Evolutionary conservation across 2,113 vertebrate species (phyloP), one percentile per base, ranked within the genome.

Genomic region (Scopus umbretta): DNA sequence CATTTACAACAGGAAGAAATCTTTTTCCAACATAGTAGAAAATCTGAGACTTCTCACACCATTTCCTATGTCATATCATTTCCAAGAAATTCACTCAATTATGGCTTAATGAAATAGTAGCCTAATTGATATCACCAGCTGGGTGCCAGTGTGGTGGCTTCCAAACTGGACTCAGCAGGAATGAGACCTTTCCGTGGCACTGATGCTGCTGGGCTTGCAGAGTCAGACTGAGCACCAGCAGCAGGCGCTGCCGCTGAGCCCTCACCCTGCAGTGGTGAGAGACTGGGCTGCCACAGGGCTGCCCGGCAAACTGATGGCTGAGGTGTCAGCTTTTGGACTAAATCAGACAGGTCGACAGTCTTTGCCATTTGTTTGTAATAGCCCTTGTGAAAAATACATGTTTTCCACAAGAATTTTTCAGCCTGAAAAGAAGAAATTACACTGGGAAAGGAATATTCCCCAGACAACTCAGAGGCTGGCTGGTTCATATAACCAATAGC

Each of bases 181-280:
- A 13, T 16, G 11, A 55, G 11, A 45, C 25, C 15, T 13, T 52
- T 40, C 21, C 1, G 0, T 43, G 34, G 16, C 55, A 30, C 16
- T 56, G 74, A 26, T 0, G 1, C 25, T 25, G 14, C 4, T 55
- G 17, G 16, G 5, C 34, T 78, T 23, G n/a, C 26, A 68, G 30
- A 43, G 20, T 18, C 40, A 74, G 22, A 8, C 6, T 30, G 47
- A 89, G 42, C 8, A 12, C 30, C 30, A 32, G n/a, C 15, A 62
- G 30, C 53, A 43, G 30, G 4, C 0, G 0, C 29, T 72, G 65
- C 9, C 30, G 27, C 27, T 20, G 25, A 52, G 26, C 11, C 6
- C 19, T 34, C 1, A 1, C 34, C 53, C 55, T 4, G 23, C 11
- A 26, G 16, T 7, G 0, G 0, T n/a, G 43, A 29, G 47, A 11